Evolutionary conservation across 2,888 invertebrate genomes (phyloP), one percentile per base, ranked within the genome.

Genomic region (Blastobasis adustella): DNA sequence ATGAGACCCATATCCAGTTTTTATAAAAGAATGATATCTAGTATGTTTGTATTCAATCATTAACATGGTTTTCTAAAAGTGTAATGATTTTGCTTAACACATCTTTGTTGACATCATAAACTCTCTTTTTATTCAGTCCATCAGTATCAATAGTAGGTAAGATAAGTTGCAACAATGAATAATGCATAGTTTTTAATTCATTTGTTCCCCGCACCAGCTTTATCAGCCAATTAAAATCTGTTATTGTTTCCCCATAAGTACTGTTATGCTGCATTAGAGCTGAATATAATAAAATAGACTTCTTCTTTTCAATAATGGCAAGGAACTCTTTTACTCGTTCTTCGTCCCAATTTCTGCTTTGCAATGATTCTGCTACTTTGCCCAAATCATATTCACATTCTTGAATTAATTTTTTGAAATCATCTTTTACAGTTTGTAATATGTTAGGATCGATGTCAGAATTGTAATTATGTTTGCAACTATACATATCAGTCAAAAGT

Each of bases 201-300:
- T 82, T 83, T 45, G 76, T 79, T 6, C 85, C 85, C 47, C 73
- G 57, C 45, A 82, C 65, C 47, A 72, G 57, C 63, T 83, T 84
- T 5, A 82, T 54, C 48, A 59, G 46, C 82, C 84, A 85, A 59
- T 81, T 71, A 65, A 76, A 77, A 51, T 69, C 62, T 10, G 56
- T 58, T 9, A 80, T 44, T 46, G 65, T 69, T 58, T 81, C 74
- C 51, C 80, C 76, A 58, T 65, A 64, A 23, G 10, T 54, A 63
- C 77, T 75, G 48, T 73, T 79, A 42, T 71, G 63, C 44, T 69
- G 55, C 54, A 71, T 60, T 2, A 82, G 57, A 47, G 66, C 65
- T 45, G 66, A 60, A 56, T 67, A 67, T 7, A 80, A 53, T 37
- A 82, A 49, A 55, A 71, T 63, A 2, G 58, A 60, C 57, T 69